Evolutionary conservation across 2,888 invertebrate genomes (phyloP).

Genomic region (Hirtodrosophila alboralis): DNA sequence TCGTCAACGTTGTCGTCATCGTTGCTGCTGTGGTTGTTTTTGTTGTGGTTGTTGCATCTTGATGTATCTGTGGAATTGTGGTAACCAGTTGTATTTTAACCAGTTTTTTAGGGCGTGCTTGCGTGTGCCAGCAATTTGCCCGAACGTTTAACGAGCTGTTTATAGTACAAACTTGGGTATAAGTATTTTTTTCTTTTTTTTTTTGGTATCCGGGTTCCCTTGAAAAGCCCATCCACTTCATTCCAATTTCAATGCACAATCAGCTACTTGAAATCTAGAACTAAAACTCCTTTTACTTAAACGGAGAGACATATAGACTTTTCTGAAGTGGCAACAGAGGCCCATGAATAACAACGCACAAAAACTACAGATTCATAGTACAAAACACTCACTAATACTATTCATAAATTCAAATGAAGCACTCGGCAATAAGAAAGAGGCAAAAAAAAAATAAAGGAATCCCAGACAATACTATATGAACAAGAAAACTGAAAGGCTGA

Average conservation of each 20-base stretch:
- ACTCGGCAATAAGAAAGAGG: constrained; percentile 35
- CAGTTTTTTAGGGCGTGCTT: constrained; percentile 65
- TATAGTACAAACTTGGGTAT: constrained; percentile 42
- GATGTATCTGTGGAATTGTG: constrained; percentile 50
- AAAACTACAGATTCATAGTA: constrained; percentile 45
- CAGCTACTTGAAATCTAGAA: constrained; percentile 60
- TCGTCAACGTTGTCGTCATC: constrained; percentile 10
- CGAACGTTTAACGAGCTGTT: constrained; percentile 73
- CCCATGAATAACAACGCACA: constrained; percentile 39
- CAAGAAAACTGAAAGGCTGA: constrained; percentile 38
- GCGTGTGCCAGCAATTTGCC: constrained; percentile 75
- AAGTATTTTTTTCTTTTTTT: constrained; percentile 5
- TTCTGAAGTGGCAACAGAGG: constrained; percentile 62
- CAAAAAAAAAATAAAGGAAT: constrained; percentile 34
- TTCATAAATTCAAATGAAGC: constrained; percentile 79
- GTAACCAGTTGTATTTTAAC: constrained; percentile 38
- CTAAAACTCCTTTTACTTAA: constrained; percentile 25
- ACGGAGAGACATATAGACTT: not conserved
- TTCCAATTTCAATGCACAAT: constrained; percentile 44
- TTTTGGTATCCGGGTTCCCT: constrained; percentile 1
- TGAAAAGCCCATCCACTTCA: not conserved
- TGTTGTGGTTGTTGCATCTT: constrained; percentile 40
- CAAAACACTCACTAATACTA: constrained; percentile 50
- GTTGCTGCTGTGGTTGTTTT: constrained; percentile 6
- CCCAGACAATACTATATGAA: constrained; percentile 46